phyloP scores from a whole-genome alignment of 2,113 vertebrate genomes.

The Ramphastos sulfuratus region DNA sequence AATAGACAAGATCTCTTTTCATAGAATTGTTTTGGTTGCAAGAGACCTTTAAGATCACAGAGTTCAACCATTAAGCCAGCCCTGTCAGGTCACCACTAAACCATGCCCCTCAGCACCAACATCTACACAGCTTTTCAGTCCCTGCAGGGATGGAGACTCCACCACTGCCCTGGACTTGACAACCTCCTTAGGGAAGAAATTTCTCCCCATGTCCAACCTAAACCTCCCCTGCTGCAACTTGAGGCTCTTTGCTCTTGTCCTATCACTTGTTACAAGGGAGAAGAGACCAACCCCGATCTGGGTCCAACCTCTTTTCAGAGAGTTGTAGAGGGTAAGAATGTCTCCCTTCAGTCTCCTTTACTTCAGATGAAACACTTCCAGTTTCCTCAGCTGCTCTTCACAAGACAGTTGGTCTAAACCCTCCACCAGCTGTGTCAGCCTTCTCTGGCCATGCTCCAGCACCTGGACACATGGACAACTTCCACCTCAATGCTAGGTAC shows the following conservation, averaged over 20 bases:
- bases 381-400: not conserved
- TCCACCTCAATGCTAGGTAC: not conserved
- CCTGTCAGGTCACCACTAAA: not conserved
- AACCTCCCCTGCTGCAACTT: not conserved
- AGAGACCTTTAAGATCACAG: not conserved
- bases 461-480: not conserved
- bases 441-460: not conserved
- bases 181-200: not conserved
- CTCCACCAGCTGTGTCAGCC: not conserved
- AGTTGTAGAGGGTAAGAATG: not conserved
- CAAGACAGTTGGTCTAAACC: not conserved
- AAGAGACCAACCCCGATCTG: not conserved
- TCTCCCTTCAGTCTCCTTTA: not conserved
- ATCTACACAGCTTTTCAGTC: not conserved
- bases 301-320: not conserved
- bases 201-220: not conserved
- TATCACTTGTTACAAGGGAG: not conserved
- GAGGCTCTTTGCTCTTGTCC: not conserved
- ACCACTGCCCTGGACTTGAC: not conserved
- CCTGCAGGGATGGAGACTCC: not conserved
- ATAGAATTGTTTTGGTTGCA: not conserved
- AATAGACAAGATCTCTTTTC: not conserved
- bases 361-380: not conserved
- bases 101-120: not conserved
- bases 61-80: not conserved